phyloP scores from a whole-genome alignment of 2,888 invertebrate species.

The Microctonus brassicae region DNA sequence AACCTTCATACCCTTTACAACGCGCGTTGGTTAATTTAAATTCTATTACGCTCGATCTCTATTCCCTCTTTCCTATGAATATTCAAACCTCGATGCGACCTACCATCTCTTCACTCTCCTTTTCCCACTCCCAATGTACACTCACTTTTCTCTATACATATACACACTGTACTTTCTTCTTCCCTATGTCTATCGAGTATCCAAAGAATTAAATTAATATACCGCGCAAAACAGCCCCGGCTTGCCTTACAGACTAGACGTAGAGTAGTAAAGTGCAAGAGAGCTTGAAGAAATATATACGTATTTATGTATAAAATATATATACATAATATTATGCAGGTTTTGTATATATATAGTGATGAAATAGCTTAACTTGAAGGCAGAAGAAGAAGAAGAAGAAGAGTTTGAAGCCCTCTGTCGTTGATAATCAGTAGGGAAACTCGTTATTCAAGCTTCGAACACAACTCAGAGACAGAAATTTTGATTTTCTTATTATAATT shows the following conservation, averaged over 20 bases:
- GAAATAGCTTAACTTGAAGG: neutral
- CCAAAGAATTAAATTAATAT: conserved; percentile 70
- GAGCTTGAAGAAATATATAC: neutral
- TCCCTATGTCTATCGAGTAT: conserved; percentile 66
- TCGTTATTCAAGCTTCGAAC: conserved; percentile 23
- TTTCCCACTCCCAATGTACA: conserved; percentile 44
- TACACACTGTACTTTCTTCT: conserved; percentile 36
- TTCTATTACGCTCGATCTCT: conserved; percentile 70
- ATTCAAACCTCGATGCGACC: conserved; percentile 63
- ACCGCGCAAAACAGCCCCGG: conserved; percentile 61
- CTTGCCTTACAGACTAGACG: conserved; percentile 34
- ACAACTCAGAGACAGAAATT: neutral
- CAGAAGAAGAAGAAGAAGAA: no score
- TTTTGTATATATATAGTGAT: neutral
- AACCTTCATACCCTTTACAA: conserved; percentile 52
- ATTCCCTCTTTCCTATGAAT: conserved; percentile 70
- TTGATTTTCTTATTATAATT: conserved; percentile 26
- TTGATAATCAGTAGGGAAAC: conserved; percentile 23
- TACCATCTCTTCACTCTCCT: conserved; percentile 43
- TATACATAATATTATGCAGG: neutral
- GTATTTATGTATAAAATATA: no score
- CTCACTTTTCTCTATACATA: conserved; percentile 11
- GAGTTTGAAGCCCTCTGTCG: conserved; percentile 14
- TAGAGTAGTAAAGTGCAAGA: neutral
- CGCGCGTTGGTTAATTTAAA: conserved; percentile 66